Evolutionary conservation across 92 coral and sea anemone species (phyloP).

Genomic region (Siderastrea radians): DNA sequence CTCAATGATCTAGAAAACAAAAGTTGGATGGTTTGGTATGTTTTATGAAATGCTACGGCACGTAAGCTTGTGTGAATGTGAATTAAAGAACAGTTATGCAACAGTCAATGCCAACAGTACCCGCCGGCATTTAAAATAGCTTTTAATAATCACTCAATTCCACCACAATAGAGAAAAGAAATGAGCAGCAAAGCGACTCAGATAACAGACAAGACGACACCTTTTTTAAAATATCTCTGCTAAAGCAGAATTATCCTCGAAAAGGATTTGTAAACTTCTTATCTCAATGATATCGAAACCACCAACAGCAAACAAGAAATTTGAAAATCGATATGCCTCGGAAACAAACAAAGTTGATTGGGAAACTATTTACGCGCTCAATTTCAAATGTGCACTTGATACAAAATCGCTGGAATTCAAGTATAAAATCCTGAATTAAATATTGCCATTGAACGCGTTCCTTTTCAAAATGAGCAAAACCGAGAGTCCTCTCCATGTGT

Average conservation of each 20-base stretch:
- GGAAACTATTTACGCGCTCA: conserved; percentile 4
- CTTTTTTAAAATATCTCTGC: background rate
- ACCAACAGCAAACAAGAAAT: conserved; percentile 14
- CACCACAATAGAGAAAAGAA: background rate
- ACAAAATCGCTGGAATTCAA: background rate
- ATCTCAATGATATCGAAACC: background rate
- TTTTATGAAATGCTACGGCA: no score
- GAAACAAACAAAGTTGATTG: no score
- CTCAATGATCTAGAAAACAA: no score
- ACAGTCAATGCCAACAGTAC: no score
- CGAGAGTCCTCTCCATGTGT: no score
- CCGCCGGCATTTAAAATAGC: no score
- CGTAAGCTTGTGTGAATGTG: no score
- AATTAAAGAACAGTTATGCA: no score
- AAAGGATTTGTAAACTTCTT: conserved; percentile 4
- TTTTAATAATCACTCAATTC: background rate
- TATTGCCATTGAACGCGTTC: background rate
- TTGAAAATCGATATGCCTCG: conserved; percentile 1
- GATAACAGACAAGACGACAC: background rate
- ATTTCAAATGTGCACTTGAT: background rate
- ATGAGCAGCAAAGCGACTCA: background rate
- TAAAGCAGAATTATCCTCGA: background rate
- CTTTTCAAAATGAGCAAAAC: no score
- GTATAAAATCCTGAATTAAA: background rate
- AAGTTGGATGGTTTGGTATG: no score